phyloP scores from a whole-genome alignment of 2,797 vertebrate species.

The Acanthopagrus latus region DNA sequence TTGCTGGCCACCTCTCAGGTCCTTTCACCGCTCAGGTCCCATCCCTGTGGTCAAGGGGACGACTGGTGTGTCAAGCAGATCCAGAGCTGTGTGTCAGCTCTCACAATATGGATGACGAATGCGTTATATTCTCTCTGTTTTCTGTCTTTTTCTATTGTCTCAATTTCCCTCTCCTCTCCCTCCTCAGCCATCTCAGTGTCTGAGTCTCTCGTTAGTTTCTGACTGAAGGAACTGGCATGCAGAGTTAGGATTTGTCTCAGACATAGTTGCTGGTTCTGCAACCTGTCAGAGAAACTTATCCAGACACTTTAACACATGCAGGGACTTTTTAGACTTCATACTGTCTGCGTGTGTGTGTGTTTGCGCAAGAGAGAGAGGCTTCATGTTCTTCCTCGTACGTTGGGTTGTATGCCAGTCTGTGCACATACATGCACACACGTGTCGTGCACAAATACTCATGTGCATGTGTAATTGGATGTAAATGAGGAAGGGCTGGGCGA shows the following conservation, averaged over 20 bases:
- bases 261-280: slow-evolving; percentile 47
- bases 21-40: slow-evolving; percentile 58
- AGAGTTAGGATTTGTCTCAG: slow-evolving; percentile 45
- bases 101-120: slow-evolving; percentile 58
- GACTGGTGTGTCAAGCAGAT: slow-evolving; percentile 69
- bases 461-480: slow-evolving; percentile 47
- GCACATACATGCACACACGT: neutral
- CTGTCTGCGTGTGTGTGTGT: neutral
- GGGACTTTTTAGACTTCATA: slow-evolving; percentile 18
- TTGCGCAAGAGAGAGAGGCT: neutral
- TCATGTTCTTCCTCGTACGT: slow-evolving; percentile 11
- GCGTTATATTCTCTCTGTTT: slow-evolving; percentile 29
- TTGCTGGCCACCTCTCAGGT: slow-evolving; percentile 65
- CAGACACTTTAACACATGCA: slow-evolving; percentile 23
- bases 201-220: slow-evolving; percentile 66
- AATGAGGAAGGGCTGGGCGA: slow-evolving; percentile 36
- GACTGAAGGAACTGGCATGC: slow-evolving; percentile 45
- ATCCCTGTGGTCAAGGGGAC: slow-evolving; percentile 53
- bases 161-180: slow-evolving; percentile 30
- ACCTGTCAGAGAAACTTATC: slow-evolving; percentile 56
- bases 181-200: slow-evolving; percentile 29
- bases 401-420: neutral
- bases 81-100: slow-evolving; percentile 43
- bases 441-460: slow-evolving; percentile 16
- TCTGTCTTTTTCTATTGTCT: slow-evolving; percentile 40